A percentile compares a stretch with the other conserved stretches of the same genome.
phyloP scores from a whole-genome alignment of 2,888 invertebrate genomes.

The Geotrupes spiniger region DNA sequence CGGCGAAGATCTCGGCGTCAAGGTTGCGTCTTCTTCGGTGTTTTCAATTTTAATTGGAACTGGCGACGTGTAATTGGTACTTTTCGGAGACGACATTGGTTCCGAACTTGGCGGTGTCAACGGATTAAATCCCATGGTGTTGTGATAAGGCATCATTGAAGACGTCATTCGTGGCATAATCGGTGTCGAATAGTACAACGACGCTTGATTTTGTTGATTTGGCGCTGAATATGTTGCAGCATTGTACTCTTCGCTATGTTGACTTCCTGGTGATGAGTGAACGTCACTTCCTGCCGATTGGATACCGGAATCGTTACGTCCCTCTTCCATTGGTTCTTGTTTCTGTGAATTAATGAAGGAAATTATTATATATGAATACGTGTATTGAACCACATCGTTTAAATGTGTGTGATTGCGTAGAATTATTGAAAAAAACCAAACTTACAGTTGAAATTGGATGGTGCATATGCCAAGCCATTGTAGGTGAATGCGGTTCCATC shows the following conservation, averaged over 20 bases:
- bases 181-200: slow-evolving; percentile 21
- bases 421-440: slow-evolving; percentile 11
- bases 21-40: not conserved
- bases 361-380: too few relatives aligned
- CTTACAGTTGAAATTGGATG: slow-evolving; percentile 37
- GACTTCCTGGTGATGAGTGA: slow-evolving; percentile 60
- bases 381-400: too few relatives aligned
- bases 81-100: slow-evolving; percentile 32
- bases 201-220: slow-evolving; percentile 4
- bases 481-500: slow-evolving; percentile 40
- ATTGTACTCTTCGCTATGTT: slow-evolving; percentile 40
- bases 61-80: slow-evolving; percentile 1
- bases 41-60: slow-evolving; percentile 1
- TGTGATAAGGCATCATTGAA: not conserved
- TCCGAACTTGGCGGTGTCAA: slow-evolving; percentile 62
- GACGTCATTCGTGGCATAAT: slow-evolving; percentile 6
- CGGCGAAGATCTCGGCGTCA: slow-evolving; percentile 27
- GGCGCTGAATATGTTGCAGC: slow-evolving; percentile 14
- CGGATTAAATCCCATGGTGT: slow-evolving; percentile 55
- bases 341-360: slow-evolving; percentile 60
- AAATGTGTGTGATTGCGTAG: too few relatives aligned
- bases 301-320: slow-evolving; percentile 59
- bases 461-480: slow-evolving; percentile 40
- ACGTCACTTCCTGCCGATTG: slow-evolving; percentile 62
- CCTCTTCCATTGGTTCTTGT: slow-evolving; percentile 52